These are phyloP conservation scores for Garrulus glandarius DNA, from an alignment of 2,797 vertebrate species.

Conservation along the genomic window DNA sequence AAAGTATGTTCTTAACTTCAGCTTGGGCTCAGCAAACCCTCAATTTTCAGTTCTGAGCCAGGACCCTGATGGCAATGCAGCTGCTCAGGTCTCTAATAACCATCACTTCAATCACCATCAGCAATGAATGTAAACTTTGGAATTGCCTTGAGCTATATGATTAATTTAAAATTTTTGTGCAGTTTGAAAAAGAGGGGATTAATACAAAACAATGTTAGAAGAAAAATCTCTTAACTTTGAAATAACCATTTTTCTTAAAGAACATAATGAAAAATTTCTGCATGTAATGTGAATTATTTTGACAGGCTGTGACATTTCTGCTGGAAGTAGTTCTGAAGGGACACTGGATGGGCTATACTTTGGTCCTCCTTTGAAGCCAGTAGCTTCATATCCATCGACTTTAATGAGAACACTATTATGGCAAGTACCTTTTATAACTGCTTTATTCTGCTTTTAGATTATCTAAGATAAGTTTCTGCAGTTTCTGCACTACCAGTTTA, in stretches of 20 bases:
- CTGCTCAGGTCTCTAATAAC: slow-evolving; percentile 35
- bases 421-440: neutral
- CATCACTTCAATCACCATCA: slow-evolving; percentile 28
- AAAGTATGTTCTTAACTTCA: slow-evolving; percentile 30
- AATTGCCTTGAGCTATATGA: slow-evolving; percentile 7
- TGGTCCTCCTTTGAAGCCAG: neutral
- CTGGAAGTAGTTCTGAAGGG: neutral
- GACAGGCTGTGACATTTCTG: neutral
- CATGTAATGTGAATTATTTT: slow-evolving; percentile 8
- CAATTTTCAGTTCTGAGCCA: neutral
- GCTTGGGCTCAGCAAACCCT: neutral
- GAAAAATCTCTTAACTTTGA: neutral
- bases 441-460: neutral
- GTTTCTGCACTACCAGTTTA: neutral
- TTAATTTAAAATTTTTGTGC: neutral
- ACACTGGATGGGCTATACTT: neutral
- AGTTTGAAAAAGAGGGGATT: neutral
- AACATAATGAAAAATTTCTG: neutral
- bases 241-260: neutral
- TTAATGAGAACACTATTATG: neutral
- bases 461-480: neutral
- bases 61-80: slow-evolving; percentile 30
- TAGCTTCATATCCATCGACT: neutral
- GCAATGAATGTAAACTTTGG: neutral
- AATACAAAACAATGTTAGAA: neutral